Percentiles rank a stretch among this genome's conserved stretches.
phyloP scores from a whole-genome alignment of 2,888 invertebrate species.

The Polylopha cassiicola region DNA sequence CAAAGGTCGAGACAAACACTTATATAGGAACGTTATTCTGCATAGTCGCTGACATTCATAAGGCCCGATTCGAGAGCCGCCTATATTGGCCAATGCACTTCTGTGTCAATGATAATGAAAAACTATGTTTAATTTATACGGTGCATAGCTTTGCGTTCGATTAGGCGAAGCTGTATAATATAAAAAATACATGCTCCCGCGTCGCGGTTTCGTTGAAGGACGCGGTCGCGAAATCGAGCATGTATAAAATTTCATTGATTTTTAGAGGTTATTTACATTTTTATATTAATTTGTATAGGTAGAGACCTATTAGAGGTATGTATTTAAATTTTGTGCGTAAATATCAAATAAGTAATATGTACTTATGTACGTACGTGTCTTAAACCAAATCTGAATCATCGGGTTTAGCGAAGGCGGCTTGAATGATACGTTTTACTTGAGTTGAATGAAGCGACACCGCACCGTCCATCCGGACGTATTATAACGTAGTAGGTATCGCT shows the following conservation, averaged over 20 bases:
- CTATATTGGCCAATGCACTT: slow-evolving; percentile 70
- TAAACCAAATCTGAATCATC: too few species aligned
- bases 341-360: too few species aligned
- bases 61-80: slow-evolving; percentile 60
- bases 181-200: slow-evolving; percentile 16
- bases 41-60: slow-evolving; percentile 67
- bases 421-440: too few species aligned
- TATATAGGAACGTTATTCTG: slow-evolving; percentile 67
- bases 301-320: too few species aligned
- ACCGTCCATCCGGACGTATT: too few species aligned
- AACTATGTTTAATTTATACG: slow-evolving; percentile 66
- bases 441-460: too few species aligned
- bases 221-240: slow-evolving; percentile 4
- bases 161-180: slow-evolving; percentile 22
- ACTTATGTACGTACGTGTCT: too few species aligned
- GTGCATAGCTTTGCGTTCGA: slow-evolving; percentile 59
- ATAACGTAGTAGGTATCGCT: too few species aligned
- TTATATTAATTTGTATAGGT: too few species aligned
- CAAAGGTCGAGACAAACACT: slow-evolving; percentile 59
- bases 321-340: too few species aligned
- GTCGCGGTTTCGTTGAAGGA: slow-evolving; percentile 9
- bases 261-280: too few species aligned
- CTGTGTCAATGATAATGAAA: slow-evolving; percentile 75
- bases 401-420: too few species aligned
- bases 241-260: not conserved